Evolutionary conservation across 2,113 vertebrate genomes (phyloP), one percentile per base, ranked within the genome.

Genomic region (Rissa tridactyla): DNA sequence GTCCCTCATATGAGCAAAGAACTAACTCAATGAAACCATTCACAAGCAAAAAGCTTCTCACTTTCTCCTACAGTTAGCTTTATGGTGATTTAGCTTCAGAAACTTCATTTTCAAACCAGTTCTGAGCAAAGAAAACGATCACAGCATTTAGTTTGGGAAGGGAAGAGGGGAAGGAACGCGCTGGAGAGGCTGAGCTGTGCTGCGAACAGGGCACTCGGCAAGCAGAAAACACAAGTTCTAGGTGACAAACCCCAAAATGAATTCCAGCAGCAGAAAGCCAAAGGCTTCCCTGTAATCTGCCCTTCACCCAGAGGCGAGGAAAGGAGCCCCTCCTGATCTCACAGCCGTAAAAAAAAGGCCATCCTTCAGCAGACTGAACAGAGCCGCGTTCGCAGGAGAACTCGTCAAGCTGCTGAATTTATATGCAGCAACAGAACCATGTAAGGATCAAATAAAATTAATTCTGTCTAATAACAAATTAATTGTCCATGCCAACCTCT

Each of bases 401-500:
- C 78, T 70, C 34, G 1, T 42, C 79, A 60, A 95, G 90, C 85
- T 88, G 51, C 68, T 75, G 76, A 66, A 95, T 97, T 95, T 66
- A 91, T 44, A 94, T 92, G 94, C 92, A 92, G 92, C 86, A 95
- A 82, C 91, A 95, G 70, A 95, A 89, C 49, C 95, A 91, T 86
- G 95, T 55, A 94, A 89, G 92, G 95, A 96, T 95, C 95, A 97
- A 97, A 97, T 95, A 91, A 97, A 96, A 97, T 96, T 97, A 96
- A 95, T 96, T 97, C 96, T 89, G 78, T 95, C 95, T 94, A 97
- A 96, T 97, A 97, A 97, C 95, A 96, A 97, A 97, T 97, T 96
- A 97, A 97, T 97, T 97, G 95, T 95, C 93, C 96, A 94, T 86
- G 84, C 94, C 96, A 97, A 95, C 95, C 87, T 95, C 94, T 97